Evolutionary conservation across 2,888 invertebrate genomes (phyloP).

Genomic region (Parthenolecanium corni): DNA sequence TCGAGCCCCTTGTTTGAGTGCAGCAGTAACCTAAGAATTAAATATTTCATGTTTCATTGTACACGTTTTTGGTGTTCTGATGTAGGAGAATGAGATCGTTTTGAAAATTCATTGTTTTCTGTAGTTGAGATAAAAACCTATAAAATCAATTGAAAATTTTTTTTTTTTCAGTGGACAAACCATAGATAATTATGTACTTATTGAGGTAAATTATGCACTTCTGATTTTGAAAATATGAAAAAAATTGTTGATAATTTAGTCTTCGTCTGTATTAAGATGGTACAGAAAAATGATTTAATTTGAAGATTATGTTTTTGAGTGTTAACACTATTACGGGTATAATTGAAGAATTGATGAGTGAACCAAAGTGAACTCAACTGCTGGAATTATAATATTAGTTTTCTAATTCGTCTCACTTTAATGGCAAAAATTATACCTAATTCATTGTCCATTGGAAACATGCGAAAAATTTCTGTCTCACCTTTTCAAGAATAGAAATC

Average conservation of each 20-base stretch:
- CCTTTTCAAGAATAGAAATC: constrained; percentile 20
- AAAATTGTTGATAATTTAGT: neutral
- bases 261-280: neutral
- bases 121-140: neutral
- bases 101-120: no score
- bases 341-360: no score
- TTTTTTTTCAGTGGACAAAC: neutral
- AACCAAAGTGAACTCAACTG: no score
- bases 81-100: no score
- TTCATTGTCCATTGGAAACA: no score
- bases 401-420: no score
- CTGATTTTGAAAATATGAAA: neutral
- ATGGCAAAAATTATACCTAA: no score
- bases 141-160: neutral
- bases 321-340: no score
- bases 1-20: constrained; percentile 11
- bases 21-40: constrained; percentile 3
- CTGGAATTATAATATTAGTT: no score
- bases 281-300: neutral
- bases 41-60: no score
- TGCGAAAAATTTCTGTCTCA: no score
- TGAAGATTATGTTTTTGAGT: neutral
- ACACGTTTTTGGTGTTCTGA: no score
- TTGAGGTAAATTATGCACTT: neutral
- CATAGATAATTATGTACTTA: neutral